Percentiles rank a stretch among this genome's conserved stretches.
phyloP scores from a whole-genome alignment of 2,113 vertebrate species.

The Cnemophilus loriae region DNA sequence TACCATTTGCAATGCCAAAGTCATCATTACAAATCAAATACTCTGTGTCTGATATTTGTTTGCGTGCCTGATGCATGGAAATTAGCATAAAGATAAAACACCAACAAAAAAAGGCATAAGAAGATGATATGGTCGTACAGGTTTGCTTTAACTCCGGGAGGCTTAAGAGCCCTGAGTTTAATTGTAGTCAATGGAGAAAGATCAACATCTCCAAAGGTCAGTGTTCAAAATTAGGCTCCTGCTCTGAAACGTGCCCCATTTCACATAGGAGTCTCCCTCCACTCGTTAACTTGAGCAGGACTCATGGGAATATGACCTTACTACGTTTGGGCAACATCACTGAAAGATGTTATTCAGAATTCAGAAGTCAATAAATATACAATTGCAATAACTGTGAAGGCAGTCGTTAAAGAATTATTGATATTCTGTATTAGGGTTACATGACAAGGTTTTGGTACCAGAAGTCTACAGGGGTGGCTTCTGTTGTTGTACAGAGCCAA shows the following conservation, averaged over 20 bases:
- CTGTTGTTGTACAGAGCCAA: neutral
- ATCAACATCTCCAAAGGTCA: neutral
- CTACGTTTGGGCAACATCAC: neutral
- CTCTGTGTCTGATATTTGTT: neutral
- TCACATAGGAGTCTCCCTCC: neutral
- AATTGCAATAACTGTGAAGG: neutral
- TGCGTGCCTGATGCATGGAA: neutral
- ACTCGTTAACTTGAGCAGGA: neutral
- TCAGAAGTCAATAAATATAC: neutral
- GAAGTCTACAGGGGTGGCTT: neutral
- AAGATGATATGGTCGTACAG: neutral
- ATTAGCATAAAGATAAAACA: neutral
- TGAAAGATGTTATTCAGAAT: neutral
- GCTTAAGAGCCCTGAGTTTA: neutral
- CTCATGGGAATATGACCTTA: neutral
- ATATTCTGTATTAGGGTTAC: neutral
- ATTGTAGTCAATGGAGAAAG: neutral
- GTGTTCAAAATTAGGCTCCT: neutral
- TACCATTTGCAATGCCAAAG: neutral
- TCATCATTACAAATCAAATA: neutral
- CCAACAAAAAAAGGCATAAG: fast-evolving
- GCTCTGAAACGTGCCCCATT: neutral
- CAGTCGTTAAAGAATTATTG: neutral
- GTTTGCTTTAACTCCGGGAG: neutral
- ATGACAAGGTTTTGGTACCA: neutral